These are phyloP conservation scores for Discoglossus pictus DNA, from an alignment of 2,797 vertebrate species.

Conservation along the genomic window DNA sequence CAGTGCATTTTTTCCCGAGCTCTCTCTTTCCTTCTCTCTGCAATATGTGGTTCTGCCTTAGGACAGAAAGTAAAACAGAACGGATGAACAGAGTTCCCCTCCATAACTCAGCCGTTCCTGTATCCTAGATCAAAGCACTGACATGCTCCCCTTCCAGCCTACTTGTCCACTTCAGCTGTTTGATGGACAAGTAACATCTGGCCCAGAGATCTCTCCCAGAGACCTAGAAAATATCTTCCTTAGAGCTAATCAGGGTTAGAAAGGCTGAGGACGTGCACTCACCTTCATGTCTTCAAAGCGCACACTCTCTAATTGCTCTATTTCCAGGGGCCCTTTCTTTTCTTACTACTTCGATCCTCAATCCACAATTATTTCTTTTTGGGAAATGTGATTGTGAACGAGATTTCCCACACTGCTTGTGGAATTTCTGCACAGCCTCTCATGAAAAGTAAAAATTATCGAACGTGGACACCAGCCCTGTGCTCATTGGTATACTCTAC, in stretches of 20 bases:
- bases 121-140: conserved; percentile 94
- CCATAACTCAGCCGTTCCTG: conserved; percentile 97
- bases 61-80: conserved; percentile 94
- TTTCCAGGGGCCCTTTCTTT: conserved; percentile 35
- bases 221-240: conserved; percentile 78
- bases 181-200: conserved; percentile 99
- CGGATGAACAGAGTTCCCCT: conserved; percentile 95
- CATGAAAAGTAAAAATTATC: too few relatives aligned
- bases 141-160: conserved; percentile 96
- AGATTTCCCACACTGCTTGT: too few relatives aligned
- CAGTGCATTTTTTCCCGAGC: conserved; percentile 66
- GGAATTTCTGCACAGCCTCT: not conserved
- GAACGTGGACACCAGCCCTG: too few relatives aligned
- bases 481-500: too few relatives aligned
- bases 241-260: conserved; percentile 74
- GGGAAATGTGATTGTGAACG: too few relatives aligned
- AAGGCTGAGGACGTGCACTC: conserved; percentile 62
- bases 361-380: not conserved
- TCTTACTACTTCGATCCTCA: too few relatives aligned
- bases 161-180: conserved; percentile 93
- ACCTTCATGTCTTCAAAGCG: conserved; percentile 72
- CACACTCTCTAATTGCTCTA: conserved; percentile 47
- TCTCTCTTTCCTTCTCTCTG: conserved; percentile 64
- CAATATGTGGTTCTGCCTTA: conserved; percentile 93
- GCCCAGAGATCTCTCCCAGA: conserved; percentile 79